Evolutionary conservation across 1,140 invertebrate species (phyloP).

Genomic region (Zophobas atratus): DNA sequence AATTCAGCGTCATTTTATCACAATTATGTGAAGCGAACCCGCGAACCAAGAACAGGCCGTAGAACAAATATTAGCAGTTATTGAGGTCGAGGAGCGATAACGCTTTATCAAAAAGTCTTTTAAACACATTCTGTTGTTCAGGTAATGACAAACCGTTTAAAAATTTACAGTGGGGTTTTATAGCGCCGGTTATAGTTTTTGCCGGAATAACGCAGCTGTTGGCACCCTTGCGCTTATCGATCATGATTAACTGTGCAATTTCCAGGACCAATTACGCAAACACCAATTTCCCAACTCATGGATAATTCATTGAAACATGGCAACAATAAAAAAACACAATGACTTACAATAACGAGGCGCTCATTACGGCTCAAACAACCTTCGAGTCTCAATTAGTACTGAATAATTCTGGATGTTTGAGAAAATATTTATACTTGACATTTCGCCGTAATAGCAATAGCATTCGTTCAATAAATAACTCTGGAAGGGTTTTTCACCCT

Average conservation of each 20-base stretch:
- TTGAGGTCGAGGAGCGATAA: conserved; percentile 38
- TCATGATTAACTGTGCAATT: conserved; percentile 1
- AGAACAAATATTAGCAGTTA: conserved; percentile 32
- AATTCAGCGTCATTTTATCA: conserved; percentile 21
- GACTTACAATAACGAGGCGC: background rate
- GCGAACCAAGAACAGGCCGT: background rate
- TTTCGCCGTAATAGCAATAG: conserved; percentile 4
- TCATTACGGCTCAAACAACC: background rate
- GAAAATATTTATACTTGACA: conserved; percentile 34
- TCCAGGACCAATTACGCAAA: background rate
- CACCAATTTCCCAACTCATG: background rate
- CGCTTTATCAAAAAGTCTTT: background rate
- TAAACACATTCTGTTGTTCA: too few relatives aligned
- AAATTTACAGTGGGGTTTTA: conserved; percentile 13
- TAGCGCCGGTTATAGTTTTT: background rate
- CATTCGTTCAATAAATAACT: conserved; percentile 4
- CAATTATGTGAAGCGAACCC: conserved; percentile 8
- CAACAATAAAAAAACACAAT: too few relatives aligned
- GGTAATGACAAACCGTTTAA: background rate
- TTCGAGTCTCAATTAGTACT: conserved; percentile 3
- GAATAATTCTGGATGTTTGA: background rate
- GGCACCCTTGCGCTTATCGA: conserved; percentile 1
- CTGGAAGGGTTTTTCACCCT: background rate
- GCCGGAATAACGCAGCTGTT: background rate
- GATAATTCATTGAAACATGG: too few relatives aligned